Percentiles rank a stretch among this genome's conserved stretches.
phyloP scores from a whole-genome alignment of 2,888 invertebrate genomes.

The Tridacna gigas region DNA sequence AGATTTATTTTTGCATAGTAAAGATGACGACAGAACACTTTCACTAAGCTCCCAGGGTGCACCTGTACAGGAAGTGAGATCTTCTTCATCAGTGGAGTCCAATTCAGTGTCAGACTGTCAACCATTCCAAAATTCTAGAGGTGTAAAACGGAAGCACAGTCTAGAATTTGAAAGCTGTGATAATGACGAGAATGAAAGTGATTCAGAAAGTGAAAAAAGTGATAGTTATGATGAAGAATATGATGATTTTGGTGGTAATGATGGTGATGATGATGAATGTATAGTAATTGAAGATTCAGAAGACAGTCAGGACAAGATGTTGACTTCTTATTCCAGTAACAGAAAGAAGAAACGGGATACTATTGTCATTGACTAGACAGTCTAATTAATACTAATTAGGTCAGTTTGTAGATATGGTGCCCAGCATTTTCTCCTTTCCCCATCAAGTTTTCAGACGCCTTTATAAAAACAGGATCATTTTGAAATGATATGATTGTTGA shows the following conservation, averaged over 20 bases:
- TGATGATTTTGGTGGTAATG: conserved; percentile 13
- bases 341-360: conserved; percentile 50
- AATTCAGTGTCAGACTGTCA: conserved; percentile 39
- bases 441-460: no score
- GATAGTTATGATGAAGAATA: conserved; percentile 27
- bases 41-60: conserved; percentile 34
- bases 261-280: conserved; percentile 24
- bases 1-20: conserved; percentile 39
- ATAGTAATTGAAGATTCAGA: conserved; percentile 43
- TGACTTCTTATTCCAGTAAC: conserved; percentile 16
- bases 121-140: conserved; percentile 55
- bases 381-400: background rate
- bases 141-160: conserved; percentile 68
- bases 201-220: conserved; percentile 36
- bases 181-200: conserved; percentile 42
- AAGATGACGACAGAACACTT: conserved; percentile 22
- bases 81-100: conserved; percentile 65
- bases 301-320: conserved; percentile 8
- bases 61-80: conserved; percentile 52
- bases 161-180: conserved; percentile 60
- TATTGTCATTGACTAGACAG: conserved; percentile 59
- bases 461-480: no score
- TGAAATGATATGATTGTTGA: no score
- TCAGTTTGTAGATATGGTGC: no score
- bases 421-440: no score